Conservation (phyloP, 2,113 vertebrate genomes). For the Leucosticte australis region DNA sequence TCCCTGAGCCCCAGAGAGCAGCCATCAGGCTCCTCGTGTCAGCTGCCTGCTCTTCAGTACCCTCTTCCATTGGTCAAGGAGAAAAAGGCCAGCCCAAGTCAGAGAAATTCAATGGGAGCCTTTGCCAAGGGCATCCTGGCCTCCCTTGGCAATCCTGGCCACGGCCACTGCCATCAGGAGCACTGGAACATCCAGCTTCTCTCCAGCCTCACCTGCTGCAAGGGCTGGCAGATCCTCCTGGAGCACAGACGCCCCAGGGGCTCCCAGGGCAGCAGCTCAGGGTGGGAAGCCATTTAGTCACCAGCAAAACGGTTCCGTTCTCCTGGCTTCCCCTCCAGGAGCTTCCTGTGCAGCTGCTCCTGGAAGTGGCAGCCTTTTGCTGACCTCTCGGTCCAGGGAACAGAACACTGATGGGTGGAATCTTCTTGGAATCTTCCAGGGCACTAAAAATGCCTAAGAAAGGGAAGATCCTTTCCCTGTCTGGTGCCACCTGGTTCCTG, state of each 20-base stretch:
- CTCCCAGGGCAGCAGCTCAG: background rate
- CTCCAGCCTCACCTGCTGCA: background rate
- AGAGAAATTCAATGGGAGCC: background rate
- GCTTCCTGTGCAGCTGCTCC: background rate
- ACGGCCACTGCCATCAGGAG: background rate
- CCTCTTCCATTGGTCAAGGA: fast-evolving
- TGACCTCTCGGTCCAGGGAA: background rate
- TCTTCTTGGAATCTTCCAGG: background rate
- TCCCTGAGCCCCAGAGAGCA: background rate
- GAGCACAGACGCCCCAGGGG: background rate
- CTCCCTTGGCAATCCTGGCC: background rate
- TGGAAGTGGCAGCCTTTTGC: background rate
- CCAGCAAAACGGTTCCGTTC: background rate
- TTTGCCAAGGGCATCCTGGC: background rate
- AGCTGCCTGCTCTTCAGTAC: background rate
- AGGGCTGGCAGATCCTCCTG: background rate
- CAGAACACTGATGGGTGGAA: background rate
- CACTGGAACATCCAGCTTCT: background rate
- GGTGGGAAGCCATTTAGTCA: background rate
- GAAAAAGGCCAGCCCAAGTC: background rate
- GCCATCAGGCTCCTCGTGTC: background rate
- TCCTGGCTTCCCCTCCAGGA: background rate
- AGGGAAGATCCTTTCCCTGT: background rate
- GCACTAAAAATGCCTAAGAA: background rate
- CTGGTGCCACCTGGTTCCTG: background rate